Evolutionary conservation across 2,888 invertebrate genomes (phyloP).

Genomic region (Eupithecia subumbrata): DNA sequence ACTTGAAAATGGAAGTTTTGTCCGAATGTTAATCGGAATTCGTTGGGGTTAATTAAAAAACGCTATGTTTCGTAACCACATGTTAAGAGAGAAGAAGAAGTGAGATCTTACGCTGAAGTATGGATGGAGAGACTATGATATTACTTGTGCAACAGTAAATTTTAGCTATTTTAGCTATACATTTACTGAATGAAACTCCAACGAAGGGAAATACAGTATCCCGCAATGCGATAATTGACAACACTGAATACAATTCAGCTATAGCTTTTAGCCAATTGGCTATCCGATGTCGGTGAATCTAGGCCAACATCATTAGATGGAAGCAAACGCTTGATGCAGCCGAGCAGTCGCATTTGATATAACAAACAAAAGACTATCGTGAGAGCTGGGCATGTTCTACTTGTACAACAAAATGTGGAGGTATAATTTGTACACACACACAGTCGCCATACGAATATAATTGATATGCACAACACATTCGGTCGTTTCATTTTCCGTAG

Average conservation of each 20-base stretch:
- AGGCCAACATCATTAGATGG: conserved; percentile 30
- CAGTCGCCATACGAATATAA: background rate
- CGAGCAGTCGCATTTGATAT: conserved; percentile 14
- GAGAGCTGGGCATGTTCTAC: background rate
- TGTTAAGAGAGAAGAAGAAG: background rate
- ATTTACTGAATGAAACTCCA: background rate
- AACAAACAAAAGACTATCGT: conserved; percentile 12
- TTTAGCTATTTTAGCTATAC: background rate
- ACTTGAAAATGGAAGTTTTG: no score
- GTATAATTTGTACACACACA: background rate
- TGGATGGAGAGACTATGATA: background rate
- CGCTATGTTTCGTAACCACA: background rate
- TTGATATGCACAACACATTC: background rate
- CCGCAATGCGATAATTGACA: conserved; percentile 22
- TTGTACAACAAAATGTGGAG: background rate
- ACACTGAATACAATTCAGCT: conserved; percentile 18
- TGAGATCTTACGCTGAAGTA: background rate
- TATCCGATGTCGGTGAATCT: conserved; percentile 29
- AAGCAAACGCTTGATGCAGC: conserved; percentile 23
- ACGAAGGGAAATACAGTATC: background rate
- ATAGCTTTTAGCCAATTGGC: conserved; percentile 31
- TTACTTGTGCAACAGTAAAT: background rate
- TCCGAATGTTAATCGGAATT: no score
- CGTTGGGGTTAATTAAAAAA: no score
- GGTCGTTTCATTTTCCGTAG: no score